Base-by-base conservation (phyloP, 2,797 vertebrate genomes). In the Passerculus sandwichensis region DNA sequence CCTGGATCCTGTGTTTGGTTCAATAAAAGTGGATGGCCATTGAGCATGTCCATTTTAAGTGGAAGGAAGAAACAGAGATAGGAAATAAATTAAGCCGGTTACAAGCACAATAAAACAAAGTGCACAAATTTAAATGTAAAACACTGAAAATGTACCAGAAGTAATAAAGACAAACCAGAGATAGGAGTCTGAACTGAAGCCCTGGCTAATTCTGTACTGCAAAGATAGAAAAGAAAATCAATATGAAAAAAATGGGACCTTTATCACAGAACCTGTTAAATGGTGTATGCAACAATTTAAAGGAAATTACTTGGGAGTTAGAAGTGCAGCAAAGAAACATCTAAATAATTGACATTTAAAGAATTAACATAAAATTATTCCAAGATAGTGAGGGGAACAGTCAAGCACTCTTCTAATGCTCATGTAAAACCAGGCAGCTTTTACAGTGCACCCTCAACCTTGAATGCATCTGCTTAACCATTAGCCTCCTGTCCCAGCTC, bases 341-440 rank as follows among this genome's bases (percentile, higher is more conserved):
- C 45, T 57, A 75, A 92, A 94, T 85, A 94, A 87, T 12, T 94
- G 95, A 86, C 93, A 94, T 92, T 93, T 94, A 95, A 91, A 86
- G 71, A 94, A 95, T 92, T 93, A 96, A 88, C 69, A 86, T 94
- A 74, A 94, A 94, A 94, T 90, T 84, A 94, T 86, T 93, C 22
- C 74, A 88, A 73, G 66, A 51, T 22, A 88, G 34, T 0, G 0
- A 76, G 47, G 38, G 65, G 83, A 69, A 42, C 42, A 83, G 56
- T 54, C 48, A 89, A 89, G 48, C 56, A 32, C 29, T 70, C 38
- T 84, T 50, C 61, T 88, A 91, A 89, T 65, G 40, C 23, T 30
- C 32, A 5, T 38, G 19, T 83, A 47, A 80, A 86, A 86, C 38
- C 54, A 80, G 42, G n/a, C 19, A 88, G 80, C 50, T 91, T 92